These are phyloP conservation scores for Oreochromis spilurus DNA, from an alignment of 2,113 vertebrate species.

Conservation along the genomic window DNA sequence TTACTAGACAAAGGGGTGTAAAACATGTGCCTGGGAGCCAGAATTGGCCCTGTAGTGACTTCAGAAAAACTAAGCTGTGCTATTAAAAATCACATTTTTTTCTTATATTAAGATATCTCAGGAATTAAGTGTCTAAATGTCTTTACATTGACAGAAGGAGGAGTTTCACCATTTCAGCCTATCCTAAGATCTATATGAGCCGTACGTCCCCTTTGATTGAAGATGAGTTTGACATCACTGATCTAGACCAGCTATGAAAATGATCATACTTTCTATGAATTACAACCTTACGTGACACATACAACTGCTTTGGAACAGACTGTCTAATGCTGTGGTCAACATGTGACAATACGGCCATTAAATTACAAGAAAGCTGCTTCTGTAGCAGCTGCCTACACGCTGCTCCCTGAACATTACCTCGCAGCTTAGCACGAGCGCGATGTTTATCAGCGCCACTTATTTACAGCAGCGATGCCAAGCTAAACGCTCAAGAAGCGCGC, in stretches of 20 bases:
- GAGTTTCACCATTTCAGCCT: neutral
- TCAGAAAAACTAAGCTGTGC: neutral
- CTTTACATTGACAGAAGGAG: neutral
- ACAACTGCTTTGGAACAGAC: neutral
- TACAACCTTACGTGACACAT: rapidly evolving
- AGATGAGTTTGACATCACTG: neutral
- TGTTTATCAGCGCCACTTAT: neutral
- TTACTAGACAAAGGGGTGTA: neutral
- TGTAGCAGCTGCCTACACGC: neutral
- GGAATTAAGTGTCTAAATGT: neutral
- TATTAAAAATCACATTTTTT: neutral
- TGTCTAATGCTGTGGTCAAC: neutral
- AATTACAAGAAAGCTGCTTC: neutral
- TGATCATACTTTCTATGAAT: neutral
- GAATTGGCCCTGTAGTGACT: neutral
- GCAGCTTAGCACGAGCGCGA: neutral
- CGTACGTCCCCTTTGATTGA: neutral
- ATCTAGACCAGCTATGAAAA: neutral
- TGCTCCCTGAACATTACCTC: neutral
- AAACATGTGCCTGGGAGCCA: neutral
- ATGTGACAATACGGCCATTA: neutral
- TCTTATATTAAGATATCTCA: neutral
- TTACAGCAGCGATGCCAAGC: neutral
- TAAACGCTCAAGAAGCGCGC: neutral
- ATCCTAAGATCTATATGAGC: neutral